Conservation (phyloP, 2,113 vertebrate species). For the Cricetomys ansorgei region DNA sequence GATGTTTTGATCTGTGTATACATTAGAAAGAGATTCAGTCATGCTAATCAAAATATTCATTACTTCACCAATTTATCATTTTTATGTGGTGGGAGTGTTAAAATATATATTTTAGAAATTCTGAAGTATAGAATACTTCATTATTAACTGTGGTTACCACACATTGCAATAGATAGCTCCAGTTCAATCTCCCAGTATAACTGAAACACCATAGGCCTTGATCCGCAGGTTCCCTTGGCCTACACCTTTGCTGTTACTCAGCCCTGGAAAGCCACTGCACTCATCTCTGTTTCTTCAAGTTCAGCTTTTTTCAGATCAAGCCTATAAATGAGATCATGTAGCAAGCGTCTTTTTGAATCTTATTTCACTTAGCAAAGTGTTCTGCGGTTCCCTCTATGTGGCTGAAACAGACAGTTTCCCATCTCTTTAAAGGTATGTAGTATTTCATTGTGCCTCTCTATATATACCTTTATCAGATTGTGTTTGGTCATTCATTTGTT, state of each 20-base stretch:
- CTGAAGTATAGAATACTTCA: neutral
- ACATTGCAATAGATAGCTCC: neutral
- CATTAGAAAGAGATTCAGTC: neutral
- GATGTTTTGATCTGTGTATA: neutral
- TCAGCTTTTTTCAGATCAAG: neutral
- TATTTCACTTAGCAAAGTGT: neutral
- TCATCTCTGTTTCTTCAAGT: neutral
- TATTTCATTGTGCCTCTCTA: neutral
- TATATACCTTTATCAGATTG: neutral
- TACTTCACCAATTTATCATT: neutral
- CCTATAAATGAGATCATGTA: neutral
- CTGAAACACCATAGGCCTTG: neutral
- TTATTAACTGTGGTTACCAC: neutral
- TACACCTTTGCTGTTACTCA: neutral
- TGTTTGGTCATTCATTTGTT: neutral
- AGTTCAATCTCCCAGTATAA: neutral
- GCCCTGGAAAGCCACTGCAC: neutral
- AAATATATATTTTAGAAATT: slow-evolving; percentile 14
- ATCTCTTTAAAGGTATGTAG: neutral
- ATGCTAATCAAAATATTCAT: slow-evolving; percentile 12
- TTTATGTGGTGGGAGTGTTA: neutral
- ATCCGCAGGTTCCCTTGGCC: neutral
- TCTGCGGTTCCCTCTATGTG: neutral
- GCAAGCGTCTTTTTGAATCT: neutral
- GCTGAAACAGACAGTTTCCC: neutral